These are phyloP conservation scores for Cherax destructor DNA, from an alignment of 1,140 invertebrate species.

Conservation along the genomic window DNA sequence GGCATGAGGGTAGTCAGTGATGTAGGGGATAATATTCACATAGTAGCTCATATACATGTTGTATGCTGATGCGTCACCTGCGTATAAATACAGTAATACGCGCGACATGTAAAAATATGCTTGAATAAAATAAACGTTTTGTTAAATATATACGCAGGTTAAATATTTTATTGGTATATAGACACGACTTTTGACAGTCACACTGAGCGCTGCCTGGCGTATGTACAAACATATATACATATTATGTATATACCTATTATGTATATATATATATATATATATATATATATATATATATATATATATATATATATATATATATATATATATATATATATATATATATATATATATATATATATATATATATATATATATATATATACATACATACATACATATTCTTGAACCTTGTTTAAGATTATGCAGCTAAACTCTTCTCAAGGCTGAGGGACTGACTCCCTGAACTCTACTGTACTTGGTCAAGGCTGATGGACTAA, in stretches of 20 bases:
- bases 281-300: conserved; percentile 9
- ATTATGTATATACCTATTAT: background rate
- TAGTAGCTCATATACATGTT: background rate
- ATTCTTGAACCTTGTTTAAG: too few species aligned
- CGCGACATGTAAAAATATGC: background rate
- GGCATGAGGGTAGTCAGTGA: background rate
- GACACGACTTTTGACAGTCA: background rate
- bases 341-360: background rate
- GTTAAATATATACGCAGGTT: conserved; percentile 14
- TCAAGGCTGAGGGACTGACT: too few species aligned
- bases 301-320: background rate
- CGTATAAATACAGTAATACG: background rate
- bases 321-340: background rate
- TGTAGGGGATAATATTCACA: background rate
- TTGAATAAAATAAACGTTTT: background rate
- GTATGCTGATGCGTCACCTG: background rate
- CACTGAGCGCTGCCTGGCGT: background rate
- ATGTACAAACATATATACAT: background rate
- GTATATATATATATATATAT: background rate
- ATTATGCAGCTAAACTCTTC: too few species aligned
- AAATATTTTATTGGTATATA: conserved; percentile 12
- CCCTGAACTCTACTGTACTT: too few species aligned
- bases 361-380: background rate
- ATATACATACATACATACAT: background rate
- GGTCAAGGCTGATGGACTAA: too few species aligned